Evolutionary conservation across 2,888 invertebrate genomes (phyloP).

Genomic region (Hecatera dysodea): DNA sequence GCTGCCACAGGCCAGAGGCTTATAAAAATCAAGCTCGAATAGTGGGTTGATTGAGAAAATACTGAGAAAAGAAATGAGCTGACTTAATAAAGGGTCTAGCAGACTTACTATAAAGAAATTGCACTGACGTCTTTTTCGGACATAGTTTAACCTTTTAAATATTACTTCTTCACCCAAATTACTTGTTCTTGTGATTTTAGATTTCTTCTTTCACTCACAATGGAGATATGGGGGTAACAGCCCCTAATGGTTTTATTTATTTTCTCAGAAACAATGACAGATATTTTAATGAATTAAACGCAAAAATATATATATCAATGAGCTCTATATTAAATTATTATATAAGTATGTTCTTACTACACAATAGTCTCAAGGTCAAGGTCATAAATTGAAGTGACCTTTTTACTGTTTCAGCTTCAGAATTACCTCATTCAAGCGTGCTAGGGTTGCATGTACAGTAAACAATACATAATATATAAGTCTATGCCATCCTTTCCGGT

Average conservation of each 20-base stretch:
- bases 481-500: constrained; percentile 35
- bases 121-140: no score
- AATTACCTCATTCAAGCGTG: constrained; percentile 13
- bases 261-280: no score
- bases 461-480: constrained; percentile 11
- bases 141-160: no score
- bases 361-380: constrained; percentile 3
- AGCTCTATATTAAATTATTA: no score
- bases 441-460: not conserved
- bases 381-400: constrained; percentile 18
- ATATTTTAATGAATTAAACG: no score
- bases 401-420: constrained; percentile 27
- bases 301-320: no score
- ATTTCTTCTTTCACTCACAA: no score
- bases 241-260: no score
- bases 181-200: no score
- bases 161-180: no score
- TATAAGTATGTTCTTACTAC: not conserved
- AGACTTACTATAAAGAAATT: no score
- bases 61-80: not conserved
- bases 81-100: not conserved
- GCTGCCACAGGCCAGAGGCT: not conserved
- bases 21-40: not conserved
- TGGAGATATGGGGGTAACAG: no score
- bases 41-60: not conserved